Conservation (phyloP, 1,140 invertebrate species). For the Drosophila tsacasi region DNA sequence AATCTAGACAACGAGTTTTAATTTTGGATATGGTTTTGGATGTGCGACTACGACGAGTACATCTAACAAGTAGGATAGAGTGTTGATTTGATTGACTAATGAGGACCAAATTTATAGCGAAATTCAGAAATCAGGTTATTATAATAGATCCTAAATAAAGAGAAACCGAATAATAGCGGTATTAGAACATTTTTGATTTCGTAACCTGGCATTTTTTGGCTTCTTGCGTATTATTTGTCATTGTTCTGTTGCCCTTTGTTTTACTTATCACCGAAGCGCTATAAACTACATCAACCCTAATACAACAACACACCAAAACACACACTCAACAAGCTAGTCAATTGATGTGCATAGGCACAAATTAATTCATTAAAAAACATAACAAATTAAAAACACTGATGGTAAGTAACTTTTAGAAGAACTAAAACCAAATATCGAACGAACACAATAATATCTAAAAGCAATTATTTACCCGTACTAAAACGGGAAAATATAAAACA, state of each 20-base stretch:
- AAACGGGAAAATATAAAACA: constrained; percentile 61
- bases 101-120: constrained; percentile 74
- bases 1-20: constrained; percentile 43
- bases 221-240: constrained; percentile 65
- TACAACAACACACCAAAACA: constrained; percentile 32
- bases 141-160: constrained; percentile 20
- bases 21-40: constrained; percentile 47
- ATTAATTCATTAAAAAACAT: constrained; percentile 42
- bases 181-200: constrained; percentile 25
- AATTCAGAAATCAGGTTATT: constrained; percentile 69
- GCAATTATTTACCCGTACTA: constrained; percentile 68
- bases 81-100: constrained; percentile 68
- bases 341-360: constrained; percentile 71
- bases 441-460: constrained; percentile 73
- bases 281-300: constrained; percentile 28
- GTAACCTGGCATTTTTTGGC: constrained; percentile 56
- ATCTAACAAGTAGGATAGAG: constrained; percentile 48
- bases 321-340: constrained; percentile 70
- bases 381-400: constrained; percentile 23
- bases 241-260: constrained; percentile 25
- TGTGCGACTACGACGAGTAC: constrained; percentile 13
- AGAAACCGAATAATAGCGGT: constrained; percentile 24
- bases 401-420: constrained; percentile 57
- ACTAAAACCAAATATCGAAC: constrained; percentile 50
- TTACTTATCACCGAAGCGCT: constrained; percentile 38